Conservation (phyloP, 2,888 invertebrate species). For the Labia minor region DNA sequence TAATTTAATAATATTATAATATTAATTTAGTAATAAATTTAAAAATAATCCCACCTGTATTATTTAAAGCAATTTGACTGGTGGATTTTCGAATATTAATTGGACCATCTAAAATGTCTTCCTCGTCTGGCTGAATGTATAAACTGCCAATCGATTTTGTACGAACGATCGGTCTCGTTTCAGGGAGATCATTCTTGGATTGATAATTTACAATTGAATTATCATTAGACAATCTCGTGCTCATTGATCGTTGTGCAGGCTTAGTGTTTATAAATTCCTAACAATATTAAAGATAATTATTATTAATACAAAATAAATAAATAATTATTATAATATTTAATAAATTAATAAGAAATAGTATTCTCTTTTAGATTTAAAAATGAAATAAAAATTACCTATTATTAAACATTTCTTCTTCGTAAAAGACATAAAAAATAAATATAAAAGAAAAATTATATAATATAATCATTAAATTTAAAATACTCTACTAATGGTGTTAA, state of each 20-base stretch:
- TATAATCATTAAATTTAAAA: no score
- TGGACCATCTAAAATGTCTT: neutral
- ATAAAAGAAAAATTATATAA: no score
- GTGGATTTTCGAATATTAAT: neutral
- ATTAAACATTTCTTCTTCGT: no score
- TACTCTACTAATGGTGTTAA: no score
- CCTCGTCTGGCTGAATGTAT: neutral
- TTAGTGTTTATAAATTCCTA: neutral
- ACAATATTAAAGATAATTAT: neutral
- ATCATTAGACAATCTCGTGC: neutral
- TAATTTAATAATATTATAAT: neutral
- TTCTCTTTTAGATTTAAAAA: no score
- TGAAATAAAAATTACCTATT: no score
- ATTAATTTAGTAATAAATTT: neutral
- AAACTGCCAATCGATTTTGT: neutral
- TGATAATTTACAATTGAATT: neutral
- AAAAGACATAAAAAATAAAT: no score
- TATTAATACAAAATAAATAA: no score
- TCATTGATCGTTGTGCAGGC: constrained; percentile 1
- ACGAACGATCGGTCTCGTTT: neutral
- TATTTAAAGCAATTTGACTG: neutral
- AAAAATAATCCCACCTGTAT: no score
- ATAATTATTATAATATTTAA: no score
- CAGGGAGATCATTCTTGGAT: neutral
- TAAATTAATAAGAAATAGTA: no score